Conservation (phyloP, 2,888 invertebrate species). For the Eurytoma adleriae region DNA sequence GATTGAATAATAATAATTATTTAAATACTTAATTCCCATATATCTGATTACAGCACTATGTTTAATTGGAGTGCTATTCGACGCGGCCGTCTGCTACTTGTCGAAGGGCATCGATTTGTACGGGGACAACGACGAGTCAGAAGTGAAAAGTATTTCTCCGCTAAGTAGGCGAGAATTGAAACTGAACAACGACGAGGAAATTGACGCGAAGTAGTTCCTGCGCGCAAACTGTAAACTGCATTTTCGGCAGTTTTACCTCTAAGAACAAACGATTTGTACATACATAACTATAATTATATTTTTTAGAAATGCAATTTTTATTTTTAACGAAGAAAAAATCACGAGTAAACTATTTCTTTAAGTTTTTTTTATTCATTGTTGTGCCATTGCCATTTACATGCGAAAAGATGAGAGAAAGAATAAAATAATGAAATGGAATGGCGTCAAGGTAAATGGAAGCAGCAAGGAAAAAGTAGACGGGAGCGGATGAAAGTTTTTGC, state of each 20-base stretch:
- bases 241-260: conserved; percentile 27
- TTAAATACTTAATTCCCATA: conserved; percentile 6
- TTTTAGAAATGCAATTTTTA: conserved; percentile 46
- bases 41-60: conserved; percentile 78
- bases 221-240: conserved; percentile 30
- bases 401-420: not conserved
- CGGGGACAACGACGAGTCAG: conserved; percentile 71
- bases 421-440: not conserved
- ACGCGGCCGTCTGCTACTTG: conserved; percentile 80
- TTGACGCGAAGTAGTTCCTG: not conserved
- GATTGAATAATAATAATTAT: no score
- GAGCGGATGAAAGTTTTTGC: conserved; percentile 63
- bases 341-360: conserved; percentile 27
- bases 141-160: conserved; percentile 9
- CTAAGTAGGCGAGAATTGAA: conserved; percentile 10
- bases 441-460: not conserved
- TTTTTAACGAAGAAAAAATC: conserved; percentile 2
- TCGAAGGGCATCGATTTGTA: conserved; percentile 80
- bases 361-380: not conserved
- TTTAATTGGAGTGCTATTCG: conserved; percentile 79
- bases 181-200: conserved; percentile 13
- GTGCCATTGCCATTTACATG: not conserved
- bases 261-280: conserved; percentile 34
- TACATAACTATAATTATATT: conserved; percentile 25
- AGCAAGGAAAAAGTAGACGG: not conserved